Evolutionary conservation across 2,113 vertebrate genomes (phyloP).

Genomic region (Crotalus viridis): DNA sequence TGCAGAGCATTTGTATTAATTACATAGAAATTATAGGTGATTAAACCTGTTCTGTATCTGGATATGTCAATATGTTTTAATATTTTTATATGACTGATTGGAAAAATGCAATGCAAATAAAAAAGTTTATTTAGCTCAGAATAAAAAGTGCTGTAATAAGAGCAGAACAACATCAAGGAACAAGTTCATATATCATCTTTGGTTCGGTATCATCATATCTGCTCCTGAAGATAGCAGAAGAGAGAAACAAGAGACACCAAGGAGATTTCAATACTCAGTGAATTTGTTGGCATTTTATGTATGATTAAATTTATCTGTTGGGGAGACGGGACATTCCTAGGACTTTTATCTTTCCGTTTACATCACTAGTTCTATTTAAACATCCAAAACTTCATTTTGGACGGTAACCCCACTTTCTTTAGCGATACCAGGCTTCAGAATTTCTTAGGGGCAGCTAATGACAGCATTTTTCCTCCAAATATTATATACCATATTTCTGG

Average conservation of each 20-base stretch:
- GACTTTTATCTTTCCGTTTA: neutral
- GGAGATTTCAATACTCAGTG: neutral
- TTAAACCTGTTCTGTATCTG: neutral
- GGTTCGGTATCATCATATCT: neutral
- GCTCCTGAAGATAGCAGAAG: neutral
- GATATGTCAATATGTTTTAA: neutral
- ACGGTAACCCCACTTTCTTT: neutral
- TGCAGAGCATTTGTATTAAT: neutral
- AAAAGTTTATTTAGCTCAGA: neutral
- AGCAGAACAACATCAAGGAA: neutral
- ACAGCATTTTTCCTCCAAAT: neutral
- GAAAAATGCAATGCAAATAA: neutral
- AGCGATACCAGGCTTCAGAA: neutral
- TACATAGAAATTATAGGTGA: neutral
- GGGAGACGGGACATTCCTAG: accelerated
- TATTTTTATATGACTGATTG: neutral
- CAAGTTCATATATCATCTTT: neutral
- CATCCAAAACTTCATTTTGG: neutral
- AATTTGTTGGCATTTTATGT: neutral
- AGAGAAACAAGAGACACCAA: neutral
- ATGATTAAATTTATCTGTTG: neutral
- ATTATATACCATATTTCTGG: neutral
- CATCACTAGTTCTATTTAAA: neutral
- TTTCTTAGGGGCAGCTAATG: neutral
- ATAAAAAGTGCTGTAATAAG: neutral